Base-by-base conservation (phyloP, 1,140 invertebrate species). In the Zaprionus nigranus region DNA sequence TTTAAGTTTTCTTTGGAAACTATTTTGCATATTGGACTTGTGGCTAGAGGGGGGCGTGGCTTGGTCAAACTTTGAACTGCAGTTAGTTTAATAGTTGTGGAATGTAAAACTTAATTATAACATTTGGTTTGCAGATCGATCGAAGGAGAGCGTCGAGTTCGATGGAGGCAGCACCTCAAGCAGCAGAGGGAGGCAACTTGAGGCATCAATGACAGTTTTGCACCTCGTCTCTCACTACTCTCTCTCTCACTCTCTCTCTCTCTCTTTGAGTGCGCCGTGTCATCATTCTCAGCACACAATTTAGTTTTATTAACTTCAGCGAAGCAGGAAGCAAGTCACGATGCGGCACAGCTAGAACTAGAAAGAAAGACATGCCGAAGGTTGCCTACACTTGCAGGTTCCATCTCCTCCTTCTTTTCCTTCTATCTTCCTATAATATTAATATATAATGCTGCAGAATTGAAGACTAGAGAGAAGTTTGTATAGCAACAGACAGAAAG, bases 221-320 rank as follows among this genome's bases (percentile, higher is more conserved):
- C 28, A 15, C 9, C 13, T n/a, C 15, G n/a, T 26, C 22, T 53
- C 54, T 30, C 6, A 17, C 17, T 20, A 24, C 3, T 24, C 13
- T 22, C 30, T 20, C 26, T 20, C 40, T 11, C 63, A 38, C 60
- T 51, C 61, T 24, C 13, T 22, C 30, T 20, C 26, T 20, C 40
- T 11, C 63, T 34, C 60, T 51, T 58, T 70, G 59, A 40, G 66
- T 71, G 46, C 58, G 54, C 78, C 78, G 54, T 82, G 71, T 78
- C 81, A 72, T 81, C 81, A 82, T 80, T 65, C 56, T 70, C 77
- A 73, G 78, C 81, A 87, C 79, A 87, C 83, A 82, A 79, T 86
- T 82, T 72, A 79, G 83, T 88, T 88, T 87, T 83, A 87, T 88
- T 87, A 80, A 88, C 83, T 72, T 61, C 57, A 73, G 69, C 56